Percentiles rank a stretch among this genome's conserved stretches.
phyloP scores from a whole-genome alignment of 2,888 invertebrate genomes.

The Adelognathus sp. region DNA sequence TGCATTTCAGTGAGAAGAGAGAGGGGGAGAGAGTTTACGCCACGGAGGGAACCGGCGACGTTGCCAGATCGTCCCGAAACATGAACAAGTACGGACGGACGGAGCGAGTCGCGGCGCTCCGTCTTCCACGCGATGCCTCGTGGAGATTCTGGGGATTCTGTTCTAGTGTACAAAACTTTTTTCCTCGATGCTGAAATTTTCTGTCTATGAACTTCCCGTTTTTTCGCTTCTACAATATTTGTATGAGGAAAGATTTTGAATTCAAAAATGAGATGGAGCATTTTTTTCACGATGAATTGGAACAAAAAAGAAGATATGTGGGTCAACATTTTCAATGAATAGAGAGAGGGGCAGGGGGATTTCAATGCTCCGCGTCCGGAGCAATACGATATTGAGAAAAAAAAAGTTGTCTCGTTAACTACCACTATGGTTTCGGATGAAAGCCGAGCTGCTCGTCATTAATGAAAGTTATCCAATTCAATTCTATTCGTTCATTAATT shows the following conservation, averaged over 20 bases:
- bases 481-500: not conserved
- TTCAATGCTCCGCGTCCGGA: too few species aligned
- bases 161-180: not conserved
- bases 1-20: too few species aligned
- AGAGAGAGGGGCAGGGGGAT: too few species aligned
- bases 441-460: not conserved
- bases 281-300: too few species aligned
- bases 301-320: too few species aligned
- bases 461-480: not conserved
- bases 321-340: too few species aligned
- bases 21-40: slow-evolving; percentile 17
- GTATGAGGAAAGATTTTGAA: not conserved
- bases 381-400: too few species aligned
- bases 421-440: not conserved
- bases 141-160: not conserved
- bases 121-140: slow-evolving; percentile 22
- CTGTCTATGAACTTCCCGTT: not conserved
- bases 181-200: slow-evolving; percentile 16
- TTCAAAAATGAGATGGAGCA: not conserved
- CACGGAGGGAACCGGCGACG: slow-evolving; percentile 40
- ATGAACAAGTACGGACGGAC: slow-evolving; percentile 34
- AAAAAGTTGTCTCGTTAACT: too few species aligned
- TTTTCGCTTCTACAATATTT: not conserved
- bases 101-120: slow-evolving; percentile 8
- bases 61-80: slow-evolving; percentile 58